These are phyloP conservation scores for Palythoa grandiflora DNA, from an alignment of 92 coral and sea anemone genomes.

Conservation along the genomic window DNA sequence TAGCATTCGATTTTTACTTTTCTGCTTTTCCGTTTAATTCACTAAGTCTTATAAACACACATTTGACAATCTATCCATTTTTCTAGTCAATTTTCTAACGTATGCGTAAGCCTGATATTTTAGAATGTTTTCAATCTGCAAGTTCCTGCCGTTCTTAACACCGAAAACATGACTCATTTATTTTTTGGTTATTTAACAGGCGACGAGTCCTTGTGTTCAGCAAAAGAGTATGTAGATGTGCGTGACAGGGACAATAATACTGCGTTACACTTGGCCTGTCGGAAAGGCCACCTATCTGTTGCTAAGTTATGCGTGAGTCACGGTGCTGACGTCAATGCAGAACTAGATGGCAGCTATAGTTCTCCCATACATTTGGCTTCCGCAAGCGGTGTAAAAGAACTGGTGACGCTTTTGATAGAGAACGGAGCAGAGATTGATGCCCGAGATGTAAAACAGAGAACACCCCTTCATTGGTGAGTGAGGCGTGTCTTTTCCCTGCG, in stretches of 20 bases:
- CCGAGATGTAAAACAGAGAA: conserved; percentile 64
- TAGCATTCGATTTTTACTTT: no score
- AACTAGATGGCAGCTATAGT: conserved; percentile 44
- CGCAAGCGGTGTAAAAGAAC: conserved; percentile 66
- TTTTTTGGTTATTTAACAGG: not conserved
- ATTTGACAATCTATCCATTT: no score
- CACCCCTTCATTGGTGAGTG: conserved; percentile 75
- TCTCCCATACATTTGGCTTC: conserved; percentile 89
- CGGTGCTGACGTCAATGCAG: conserved; percentile 77
- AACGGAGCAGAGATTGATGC: conserved; percentile 67
- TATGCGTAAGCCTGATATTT: no score
- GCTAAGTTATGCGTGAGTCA: conserved; percentile 59
- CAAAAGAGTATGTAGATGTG: conserved; percentile 38
- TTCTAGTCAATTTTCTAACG: no score
- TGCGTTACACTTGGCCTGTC: conserved; percentile 70
- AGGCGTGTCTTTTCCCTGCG: no score
- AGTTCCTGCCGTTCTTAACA: not conserved
- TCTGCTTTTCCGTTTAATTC: no score
- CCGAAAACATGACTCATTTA: not conserved
- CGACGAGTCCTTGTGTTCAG: not conserved
- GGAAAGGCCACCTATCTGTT: conserved; percentile 65
- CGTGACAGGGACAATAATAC: conserved; percentile 71
- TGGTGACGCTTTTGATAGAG: conserved; percentile 66
- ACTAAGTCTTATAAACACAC: no score
- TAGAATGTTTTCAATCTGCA: not conserved